Base-by-base conservation (phyloP, 2,113 vertebrate species). In the Vireo altiloquus region DNA sequence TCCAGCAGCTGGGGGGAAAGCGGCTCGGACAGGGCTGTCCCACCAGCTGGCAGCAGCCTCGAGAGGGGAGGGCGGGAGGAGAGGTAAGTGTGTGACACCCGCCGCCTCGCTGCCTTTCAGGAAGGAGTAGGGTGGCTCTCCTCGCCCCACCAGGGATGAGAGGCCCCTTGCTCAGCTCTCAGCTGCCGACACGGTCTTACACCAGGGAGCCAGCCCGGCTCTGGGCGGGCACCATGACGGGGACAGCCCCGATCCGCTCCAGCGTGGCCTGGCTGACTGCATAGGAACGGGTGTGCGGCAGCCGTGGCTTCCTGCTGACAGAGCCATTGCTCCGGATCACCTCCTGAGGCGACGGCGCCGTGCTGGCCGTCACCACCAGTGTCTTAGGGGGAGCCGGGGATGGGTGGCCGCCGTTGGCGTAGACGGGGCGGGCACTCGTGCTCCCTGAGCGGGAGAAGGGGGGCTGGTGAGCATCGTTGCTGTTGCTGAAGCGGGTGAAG, bases 151-250 rank as follows among this genome's bases (percentile, higher is more conserved):
- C 6, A 3, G 53, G 69, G 49, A 23, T 11, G 13, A 85, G 76
- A 91, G 72, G 78, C 53, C 87, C 46, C 50, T 82, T 65, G 60
- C 82, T 96, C 15, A 37, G 82, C 56, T 86, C 74, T 57, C 9
- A 6, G 64, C 52, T 1, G 0, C 53, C 1, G 0, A 5, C 35
- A 15, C 8, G 2, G 15, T 91, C 75, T 98, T 98, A 99, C 91
- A 99, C 99, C 66, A 99, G 97, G 13, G 99, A 99, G 42, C 99
- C 99, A 0, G 99, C 99, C 94, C 99, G 98, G 98, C 98, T 99
- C 97, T 99, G 99, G 35, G 99, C 99, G 0, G 99, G 99, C 92
- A 99, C 99, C 99, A 99, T 99, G 91, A 99, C 99, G 0, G 99
- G 99, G 40, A 99, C 98, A 0, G 99, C 99, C 46, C 99, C 99